Evolutionary conservation across 2,888 invertebrate species (phyloP).

Genomic region (Apamea anceps): DNA sequence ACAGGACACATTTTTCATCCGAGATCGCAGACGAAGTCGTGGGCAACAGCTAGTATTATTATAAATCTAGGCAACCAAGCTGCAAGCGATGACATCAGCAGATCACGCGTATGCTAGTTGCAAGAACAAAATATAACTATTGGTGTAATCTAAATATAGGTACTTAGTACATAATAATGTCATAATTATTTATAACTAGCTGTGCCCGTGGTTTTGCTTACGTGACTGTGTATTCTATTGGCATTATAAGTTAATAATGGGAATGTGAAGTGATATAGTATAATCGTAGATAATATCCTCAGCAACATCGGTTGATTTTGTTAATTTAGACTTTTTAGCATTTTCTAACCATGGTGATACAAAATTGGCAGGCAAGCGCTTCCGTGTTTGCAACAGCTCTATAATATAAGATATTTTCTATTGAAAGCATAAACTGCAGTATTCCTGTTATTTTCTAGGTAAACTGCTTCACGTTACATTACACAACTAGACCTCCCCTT

Average conservation of each 20-base stretch:
- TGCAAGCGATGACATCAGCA: neutral
- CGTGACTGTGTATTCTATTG: neutral
- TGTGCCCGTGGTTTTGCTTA: neutral
- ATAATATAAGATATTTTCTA: neutral
- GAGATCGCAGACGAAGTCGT: no score
- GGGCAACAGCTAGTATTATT: neutral
- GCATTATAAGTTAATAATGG: neutral
- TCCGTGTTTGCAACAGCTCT: neutral
- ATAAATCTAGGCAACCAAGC: neutral
- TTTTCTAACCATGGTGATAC: neutral
- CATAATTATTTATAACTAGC: neutral
- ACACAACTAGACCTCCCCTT: neutral
- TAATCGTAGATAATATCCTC: neutral
- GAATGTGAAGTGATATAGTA: no score
- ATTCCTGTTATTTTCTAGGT: neutral
- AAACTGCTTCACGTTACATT: neutral
- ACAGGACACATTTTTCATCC: no score
- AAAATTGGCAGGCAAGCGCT: neutral
- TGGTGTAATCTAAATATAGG: neutral
- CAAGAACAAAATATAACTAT: neutral
- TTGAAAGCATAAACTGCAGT: neutral
- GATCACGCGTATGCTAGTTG: neutral
- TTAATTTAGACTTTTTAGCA: neutral
- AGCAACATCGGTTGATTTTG: neutral
- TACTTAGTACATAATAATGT: neutral